A percentile compares a stretch with the other conserved stretches of the same genome.
Conservation (phyloP, 2,888 invertebrate species). For the Psylliodes chrysocephalus region DNA sequence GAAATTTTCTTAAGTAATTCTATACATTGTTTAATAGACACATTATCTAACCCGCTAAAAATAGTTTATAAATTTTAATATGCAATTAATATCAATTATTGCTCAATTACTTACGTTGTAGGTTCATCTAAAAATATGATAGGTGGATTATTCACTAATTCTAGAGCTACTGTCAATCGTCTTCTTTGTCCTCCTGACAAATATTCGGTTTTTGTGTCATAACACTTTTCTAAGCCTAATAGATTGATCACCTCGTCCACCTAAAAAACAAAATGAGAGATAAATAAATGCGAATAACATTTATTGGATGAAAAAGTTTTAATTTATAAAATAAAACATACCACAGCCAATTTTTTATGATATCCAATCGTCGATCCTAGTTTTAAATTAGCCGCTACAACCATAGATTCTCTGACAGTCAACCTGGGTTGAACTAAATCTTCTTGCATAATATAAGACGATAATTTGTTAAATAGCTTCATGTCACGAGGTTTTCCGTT, state of each 20-base stretch:
- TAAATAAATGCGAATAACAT: too few relatives aligned
- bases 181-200: slow-evolving; percentile 84
- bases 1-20: slow-evolving; percentile 75
- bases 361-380: slow-evolving; percentile 70
- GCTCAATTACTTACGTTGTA: slow-evolving; percentile 77
- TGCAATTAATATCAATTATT: not conserved
- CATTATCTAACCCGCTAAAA: slow-evolving; percentile 76
- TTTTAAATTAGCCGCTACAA: slow-evolving; percentile 79
- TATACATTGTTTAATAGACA: slow-evolving; percentile 78
- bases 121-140: slow-evolving; percentile 86
- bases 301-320: not conserved
- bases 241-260: slow-evolving; percentile 79
- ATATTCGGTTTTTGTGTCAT: slow-evolving; percentile 72
- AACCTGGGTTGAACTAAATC: slow-evolving; percentile 77
- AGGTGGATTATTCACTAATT: slow-evolving; percentile 85
- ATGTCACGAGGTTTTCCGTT: slow-evolving; percentile 76
- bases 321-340: slow-evolving; percentile 61
- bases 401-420: slow-evolving; percentile 79
- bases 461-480: slow-evolving; percentile 77
- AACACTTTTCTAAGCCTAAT: slow-evolving; percentile 74
- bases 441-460: slow-evolving; percentile 86
- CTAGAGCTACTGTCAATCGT: slow-evolving; percentile 79
- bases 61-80: too few relatives aligned
- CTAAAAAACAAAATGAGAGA: slow-evolving; percentile 64
- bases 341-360: slow-evolving; percentile 72